Evolutionary conservation across 2,888 invertebrate genomes (phyloP), one percentile per base, ranked within the genome.

Genomic region (Drosophila borborema): DNA sequence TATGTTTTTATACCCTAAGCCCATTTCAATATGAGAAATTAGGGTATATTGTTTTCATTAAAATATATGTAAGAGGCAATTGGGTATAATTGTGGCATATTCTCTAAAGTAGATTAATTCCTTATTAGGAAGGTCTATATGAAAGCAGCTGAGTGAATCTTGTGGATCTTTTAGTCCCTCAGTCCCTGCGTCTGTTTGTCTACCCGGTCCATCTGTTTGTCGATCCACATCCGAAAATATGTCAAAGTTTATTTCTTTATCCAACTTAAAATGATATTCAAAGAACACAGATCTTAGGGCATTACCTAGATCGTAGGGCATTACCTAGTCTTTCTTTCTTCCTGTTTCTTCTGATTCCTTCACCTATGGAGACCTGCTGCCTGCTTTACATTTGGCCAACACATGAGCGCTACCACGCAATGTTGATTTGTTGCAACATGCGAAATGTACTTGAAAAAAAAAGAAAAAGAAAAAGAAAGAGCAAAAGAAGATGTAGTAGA

Each of bases 371-470:
- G 54, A 62, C 43, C 77, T 49, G 63, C 28, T 68, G 18, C 60
- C 51, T 51, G 66, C 45, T 46, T 41, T 43, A 55, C 54, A 64
- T 65, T 72, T 55, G 40, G 61, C 72, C 23, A 65, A 34, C 77
- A 67, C 74, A 66, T 60, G 66, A 48, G 63, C 55, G 62, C 56
- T 64, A 72, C 70, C 82, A 81, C 72, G 83, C 72, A 85, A 87
- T 66, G 63, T 54, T 66, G 54, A 63, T 48, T 71, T 60, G 55
- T 40, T 74, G 70, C 66, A 70, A 71, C 71, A 83, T 77, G 78
- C 71, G 79, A 72, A 64, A 55, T 78, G 87, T 86, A 84, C 89
- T 87, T 87, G 89, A 77, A 77, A 61, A 58, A 9, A 36, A 20
- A n/a, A 10, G 9, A 9, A 18, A 10, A 28, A 20, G n/a, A n/a